These are phyloP conservation scores for Malthinus seriepunctatus DNA, from an alignment of 2,888 invertebrate species.

Conservation along the genomic window DNA sequence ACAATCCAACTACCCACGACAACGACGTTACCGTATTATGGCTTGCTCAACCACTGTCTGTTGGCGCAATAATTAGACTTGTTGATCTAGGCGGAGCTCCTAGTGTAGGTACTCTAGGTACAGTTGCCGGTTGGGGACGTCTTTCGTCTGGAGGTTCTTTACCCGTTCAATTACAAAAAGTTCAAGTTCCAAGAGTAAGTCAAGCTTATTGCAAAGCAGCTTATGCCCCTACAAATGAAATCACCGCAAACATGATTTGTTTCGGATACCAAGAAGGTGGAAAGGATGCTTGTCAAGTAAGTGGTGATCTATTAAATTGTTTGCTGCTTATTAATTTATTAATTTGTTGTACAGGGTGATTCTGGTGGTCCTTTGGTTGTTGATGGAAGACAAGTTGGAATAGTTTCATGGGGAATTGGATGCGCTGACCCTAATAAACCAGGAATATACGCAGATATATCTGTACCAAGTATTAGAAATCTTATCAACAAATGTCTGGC, in stretches of 20 bases:
- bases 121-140: slow-evolving; percentile 7
- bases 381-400: neutral
- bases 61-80: neutral
- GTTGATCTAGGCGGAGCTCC: neutral
- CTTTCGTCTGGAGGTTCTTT: neutral
- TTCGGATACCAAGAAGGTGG: slow-evolving; percentile 4
- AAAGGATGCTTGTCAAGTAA: neutral
- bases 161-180: neutral
- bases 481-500: neutral
- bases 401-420: neutral
- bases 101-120: neutral
- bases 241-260: neutral
- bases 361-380: neutral
- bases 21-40: slow-evolving; percentile 9
- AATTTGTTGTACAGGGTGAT: neutral
- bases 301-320: too few species aligned
- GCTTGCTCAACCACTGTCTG: neutral
- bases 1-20: neutral
- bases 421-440: neutral
- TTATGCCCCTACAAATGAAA: neutral
- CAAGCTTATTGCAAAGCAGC: neutral
- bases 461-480: neutral
- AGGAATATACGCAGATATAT: neutral
- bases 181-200: neutral
- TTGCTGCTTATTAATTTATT: too few species aligned